A percentile compares a stretch with the other conserved stretches of the same genome.
These are phyloP conservation scores for Physella acuta DNA, from an alignment of 1,140 invertebrate species.

Conservation along the genomic window DNA sequence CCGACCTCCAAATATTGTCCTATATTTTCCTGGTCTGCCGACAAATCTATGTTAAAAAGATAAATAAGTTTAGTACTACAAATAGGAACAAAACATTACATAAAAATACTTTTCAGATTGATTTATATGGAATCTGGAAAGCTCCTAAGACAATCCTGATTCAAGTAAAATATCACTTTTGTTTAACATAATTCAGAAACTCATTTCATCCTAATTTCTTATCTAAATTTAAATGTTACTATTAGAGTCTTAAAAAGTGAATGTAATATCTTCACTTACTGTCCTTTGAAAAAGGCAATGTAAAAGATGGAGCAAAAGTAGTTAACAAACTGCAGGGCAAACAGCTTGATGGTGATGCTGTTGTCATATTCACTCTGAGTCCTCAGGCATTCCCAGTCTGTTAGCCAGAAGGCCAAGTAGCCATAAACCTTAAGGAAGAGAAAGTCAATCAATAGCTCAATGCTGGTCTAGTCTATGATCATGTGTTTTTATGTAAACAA, in stretches of 20 bases:
- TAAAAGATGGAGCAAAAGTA: slow-evolving; percentile 60
- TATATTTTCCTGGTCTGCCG: slow-evolving; percentile 75
- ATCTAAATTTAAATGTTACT: background rate
- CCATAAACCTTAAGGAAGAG: slow-evolving; percentile 46
- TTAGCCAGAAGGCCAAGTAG: slow-evolving; percentile 52
- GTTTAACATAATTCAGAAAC: background rate
- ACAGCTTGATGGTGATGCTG: slow-evolving; percentile 59
- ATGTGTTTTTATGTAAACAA: no score
- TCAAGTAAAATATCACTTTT: background rate
- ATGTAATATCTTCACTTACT: slow-evolving; percentile 35
- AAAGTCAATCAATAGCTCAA: no score
- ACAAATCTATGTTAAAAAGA: no score
- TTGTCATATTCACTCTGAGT: slow-evolving; percentile 59
- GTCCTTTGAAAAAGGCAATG: slow-evolving; percentile 59
- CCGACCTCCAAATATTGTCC: slow-evolving; percentile 69
- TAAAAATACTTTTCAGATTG: background rate
- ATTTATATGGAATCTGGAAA: background rate
- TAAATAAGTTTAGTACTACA: no score
- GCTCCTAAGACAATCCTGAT: background rate
- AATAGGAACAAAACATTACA: slow-evolving; percentile 28
- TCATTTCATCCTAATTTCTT: background rate
- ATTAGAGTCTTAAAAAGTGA: no score
- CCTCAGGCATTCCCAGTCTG: slow-evolving; percentile 56
- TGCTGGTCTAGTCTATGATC: no score
- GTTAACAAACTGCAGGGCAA: slow-evolving; percentile 59